Evolutionary conservation across 2,888 invertebrate species (phyloP), one percentile per base, ranked within the genome.

Genomic region (Athetis lepigone): DNA sequence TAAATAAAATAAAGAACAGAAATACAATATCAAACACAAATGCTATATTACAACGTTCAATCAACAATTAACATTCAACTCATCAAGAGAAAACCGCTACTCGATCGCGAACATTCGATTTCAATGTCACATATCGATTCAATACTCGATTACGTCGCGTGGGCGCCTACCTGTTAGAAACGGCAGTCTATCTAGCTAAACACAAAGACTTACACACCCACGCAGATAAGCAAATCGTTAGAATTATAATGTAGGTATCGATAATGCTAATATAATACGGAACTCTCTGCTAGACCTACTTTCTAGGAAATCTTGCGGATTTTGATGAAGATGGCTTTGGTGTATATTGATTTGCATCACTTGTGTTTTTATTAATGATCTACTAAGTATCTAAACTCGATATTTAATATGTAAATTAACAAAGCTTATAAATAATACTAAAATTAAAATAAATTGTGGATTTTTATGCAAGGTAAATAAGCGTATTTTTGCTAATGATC

Each of bases 41-140:
- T 37, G 56, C 66, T 25, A 39, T 39, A 46, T 45, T 16, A 16
- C 42, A 40, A 16, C 42, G 36, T 54, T 47, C 43, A 69, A 29
- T 19, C 8, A 36, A 23, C 27, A 50, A 60, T 60, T 61, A 66
- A 61, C 27, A 77, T 74, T 77, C 61, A 37, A 27, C 36, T 50
- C 61, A 55, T 54, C 43, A 52, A 71, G 61, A 59, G 75, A 75
- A 75, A 74, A 74, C 62, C 59, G 61, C 75, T 46, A 46, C 21
- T 21, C 42, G 46, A 55, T 16, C 21, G 27, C 25, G 40, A 13
- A 45, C 43, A 54, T 54, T 69, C 64, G 64, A 79, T 71, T 73
- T 81, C 81, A 79, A 81, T 79, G 79, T 74, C 81, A 79, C 58
- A 57, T 70, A 69, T 79, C 76, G 70, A 73, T 75, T 60, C 27